A percentile compares a stretch with the other conserved stretches of the same genome.
These are phyloP conservation scores for Aptenodytes patagonicus DNA, from an alignment of 2,113 vertebrate species.

Conservation along the genomic window DNA sequence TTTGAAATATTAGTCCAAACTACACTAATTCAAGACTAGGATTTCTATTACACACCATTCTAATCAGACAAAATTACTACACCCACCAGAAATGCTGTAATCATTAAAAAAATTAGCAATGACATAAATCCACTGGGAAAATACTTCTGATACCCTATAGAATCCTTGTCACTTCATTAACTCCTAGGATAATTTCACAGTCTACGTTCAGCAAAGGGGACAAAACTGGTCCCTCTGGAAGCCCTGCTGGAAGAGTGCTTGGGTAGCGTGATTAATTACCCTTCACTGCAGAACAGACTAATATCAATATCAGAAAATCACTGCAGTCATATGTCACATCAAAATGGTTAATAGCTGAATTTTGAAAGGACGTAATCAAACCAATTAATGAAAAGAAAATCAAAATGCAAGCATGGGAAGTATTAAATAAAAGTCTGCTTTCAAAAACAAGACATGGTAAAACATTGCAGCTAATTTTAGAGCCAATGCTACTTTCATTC, in stretches of 20 bases:
- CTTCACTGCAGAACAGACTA: neutral
- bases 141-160: neutral
- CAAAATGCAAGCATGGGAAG: neutral
- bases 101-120: neutral
- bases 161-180: neutral
- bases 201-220: neutral
- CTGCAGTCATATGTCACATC: slow-evolving; percentile 20
- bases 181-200: slow-evolving; percentile 1
- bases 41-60: neutral
- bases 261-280: slow-evolving; percentile 29
- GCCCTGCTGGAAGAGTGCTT: neutral
- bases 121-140: neutral
- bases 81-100: neutral
- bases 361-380: slow-evolving; percentile 48
- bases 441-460: slow-evolving; percentile 9
- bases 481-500: neutral
- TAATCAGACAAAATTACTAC: neutral
- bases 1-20: neutral
- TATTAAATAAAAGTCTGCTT: slow-evolving; percentile 46
- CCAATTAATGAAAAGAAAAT: slow-evolving; percentile 56
- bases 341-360: slow-evolving; percentile 32
- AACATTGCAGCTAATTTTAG: slow-evolving; percentile 12
- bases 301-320: slow-evolving; percentile 31
- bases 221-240: neutral
- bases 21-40: neutral